phyloP scores from a whole-genome alignment of 2,113 vertebrate species.

The Pelecanus crispus region DNA sequence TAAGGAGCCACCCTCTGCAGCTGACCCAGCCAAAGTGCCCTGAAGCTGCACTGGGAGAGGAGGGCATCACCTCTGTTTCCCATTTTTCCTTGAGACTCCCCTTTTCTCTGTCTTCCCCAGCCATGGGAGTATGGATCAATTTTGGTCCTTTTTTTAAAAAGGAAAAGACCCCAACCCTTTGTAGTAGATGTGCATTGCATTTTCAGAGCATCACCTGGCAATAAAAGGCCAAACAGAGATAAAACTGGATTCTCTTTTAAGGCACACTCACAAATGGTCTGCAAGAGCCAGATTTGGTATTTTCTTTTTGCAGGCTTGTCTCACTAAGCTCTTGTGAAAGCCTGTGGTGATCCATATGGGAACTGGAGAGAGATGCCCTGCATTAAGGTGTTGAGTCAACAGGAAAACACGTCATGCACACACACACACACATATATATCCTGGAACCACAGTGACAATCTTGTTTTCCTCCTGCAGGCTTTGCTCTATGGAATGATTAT shows the following conservation, averaged over 20 bases:
- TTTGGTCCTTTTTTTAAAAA: not conserved
- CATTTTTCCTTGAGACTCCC: not conserved
- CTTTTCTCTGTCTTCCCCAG: not conserved
- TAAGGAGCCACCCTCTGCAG: not conserved
- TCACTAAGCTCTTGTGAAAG: not conserved
- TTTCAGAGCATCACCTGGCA: not conserved
- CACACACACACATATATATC: not conserved
- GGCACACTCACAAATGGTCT: not conserved
- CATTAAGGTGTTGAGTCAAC: not conserved
- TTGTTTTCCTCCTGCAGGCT: not conserved
- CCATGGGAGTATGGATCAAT: too few relatives aligned
- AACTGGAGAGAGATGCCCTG: not conserved
- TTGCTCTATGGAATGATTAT: not conserved
- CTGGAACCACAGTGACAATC: not conserved
- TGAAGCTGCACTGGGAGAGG: not conserved
- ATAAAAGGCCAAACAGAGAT: not conserved
- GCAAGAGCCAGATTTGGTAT: not conserved
- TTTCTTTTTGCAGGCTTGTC: not conserved
- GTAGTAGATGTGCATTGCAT: not conserved
- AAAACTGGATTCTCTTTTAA: not conserved
- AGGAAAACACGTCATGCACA: not conserved
- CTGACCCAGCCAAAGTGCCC: not conserved
- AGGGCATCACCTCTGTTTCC: not conserved
- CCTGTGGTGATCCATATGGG: conserved; percentile 24
- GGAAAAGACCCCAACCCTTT: rapidly evolving